Percentiles rank a stretch among this genome's conserved stretches.
phyloP scores from a whole-genome alignment of 2,113 vertebrate species.

The Lasiurus borealis region DNA sequence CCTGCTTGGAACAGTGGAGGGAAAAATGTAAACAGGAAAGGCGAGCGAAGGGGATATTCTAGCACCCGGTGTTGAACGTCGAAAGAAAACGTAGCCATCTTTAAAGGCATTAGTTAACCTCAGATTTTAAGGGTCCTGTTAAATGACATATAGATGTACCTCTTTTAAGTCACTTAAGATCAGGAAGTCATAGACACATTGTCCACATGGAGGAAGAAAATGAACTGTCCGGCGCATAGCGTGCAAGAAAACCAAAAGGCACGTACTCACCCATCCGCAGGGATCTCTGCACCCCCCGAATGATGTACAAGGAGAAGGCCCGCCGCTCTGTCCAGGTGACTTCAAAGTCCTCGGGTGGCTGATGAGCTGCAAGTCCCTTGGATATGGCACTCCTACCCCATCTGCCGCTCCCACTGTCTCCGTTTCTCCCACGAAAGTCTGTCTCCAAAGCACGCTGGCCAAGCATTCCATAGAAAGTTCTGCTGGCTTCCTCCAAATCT shows the following conservation, averaged over 20 bases:
- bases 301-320: not conserved
- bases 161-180: not conserved
- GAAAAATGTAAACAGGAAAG: not conserved
- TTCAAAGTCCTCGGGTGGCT: not conserved
- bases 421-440: not conserved
- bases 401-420: not conserved
- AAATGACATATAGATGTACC: not conserved
- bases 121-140: not conserved
- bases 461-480: not conserved
- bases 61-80: not conserved
- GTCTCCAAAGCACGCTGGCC: not conserved
- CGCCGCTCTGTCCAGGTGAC: not conserved
- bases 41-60: not conserved
- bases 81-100: not conserved
- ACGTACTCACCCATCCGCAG: not conserved
- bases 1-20: not conserved
- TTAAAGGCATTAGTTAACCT: not conserved
- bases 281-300: not conserved
- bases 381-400: not conserved
- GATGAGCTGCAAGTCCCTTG: not conserved
- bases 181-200: not conserved
- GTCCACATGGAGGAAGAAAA: not conserved
- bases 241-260: not conserved
- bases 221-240: not conserved
- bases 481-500: not conserved